Conservation (phyloP, 2,888 invertebrate genomes). For the Cantharis rustica region DNA sequence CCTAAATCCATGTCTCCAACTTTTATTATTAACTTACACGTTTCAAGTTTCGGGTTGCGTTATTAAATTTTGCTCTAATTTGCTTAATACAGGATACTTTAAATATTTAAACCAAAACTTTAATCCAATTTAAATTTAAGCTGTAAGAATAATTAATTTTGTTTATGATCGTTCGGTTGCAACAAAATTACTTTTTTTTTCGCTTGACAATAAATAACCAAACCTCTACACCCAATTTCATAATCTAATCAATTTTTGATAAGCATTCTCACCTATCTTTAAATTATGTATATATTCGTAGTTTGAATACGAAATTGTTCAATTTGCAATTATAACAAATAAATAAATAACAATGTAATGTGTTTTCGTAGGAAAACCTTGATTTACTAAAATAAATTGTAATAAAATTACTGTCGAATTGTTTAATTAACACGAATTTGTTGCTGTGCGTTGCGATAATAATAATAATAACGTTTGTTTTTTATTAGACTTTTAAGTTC, state of each 20-base stretch:
- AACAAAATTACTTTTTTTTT: neutral
- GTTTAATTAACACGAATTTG: neutral
- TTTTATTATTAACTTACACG: neutral
- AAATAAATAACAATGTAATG: neutral
- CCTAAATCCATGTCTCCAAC: neutral
- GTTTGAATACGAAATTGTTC: neutral
- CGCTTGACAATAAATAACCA: neutral
- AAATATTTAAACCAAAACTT: neutral
- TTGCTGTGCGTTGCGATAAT: neutral
- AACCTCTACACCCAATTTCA: neutral
- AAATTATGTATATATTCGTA: neutral
- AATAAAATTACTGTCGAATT: neutral
- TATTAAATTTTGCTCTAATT: neutral
- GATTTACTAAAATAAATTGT: neutral
- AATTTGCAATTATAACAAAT: neutral
- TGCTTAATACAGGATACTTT: neutral
- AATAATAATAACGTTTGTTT: neutral
- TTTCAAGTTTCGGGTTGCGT: neutral
- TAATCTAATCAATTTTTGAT: neutral
- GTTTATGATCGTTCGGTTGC: neutral
- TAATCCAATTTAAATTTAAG: neutral
- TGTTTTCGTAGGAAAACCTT: neutral
- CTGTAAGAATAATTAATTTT: neutral
- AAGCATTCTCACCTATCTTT: neutral
- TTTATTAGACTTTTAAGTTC: neutral